phyloP scores from a whole-genome alignment of 2,888 invertebrate species.

The Nemapogon koenigi region DNA sequence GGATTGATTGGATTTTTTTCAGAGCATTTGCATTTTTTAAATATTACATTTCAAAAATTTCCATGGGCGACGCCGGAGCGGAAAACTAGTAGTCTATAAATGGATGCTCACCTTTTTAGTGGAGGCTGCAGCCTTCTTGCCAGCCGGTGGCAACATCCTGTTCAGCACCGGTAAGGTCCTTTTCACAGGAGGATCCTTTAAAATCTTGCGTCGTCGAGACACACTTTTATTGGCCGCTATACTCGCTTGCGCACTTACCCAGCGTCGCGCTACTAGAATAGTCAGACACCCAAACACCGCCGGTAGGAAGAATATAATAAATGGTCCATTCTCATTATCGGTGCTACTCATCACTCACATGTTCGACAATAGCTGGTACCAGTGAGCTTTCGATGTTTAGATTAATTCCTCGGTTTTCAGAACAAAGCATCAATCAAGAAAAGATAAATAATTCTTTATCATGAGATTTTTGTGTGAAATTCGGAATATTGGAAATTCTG shows the following conservation, averaged over 20 bases:
- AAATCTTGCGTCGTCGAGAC: conserved; percentile 57
- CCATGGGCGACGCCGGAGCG: no score
- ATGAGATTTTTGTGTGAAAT: no score
- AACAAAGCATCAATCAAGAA: no score
- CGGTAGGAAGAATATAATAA: conserved; percentile 62
- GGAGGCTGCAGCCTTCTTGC: conserved; percentile 41
- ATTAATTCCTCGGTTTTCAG: no score
- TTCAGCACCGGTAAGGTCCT: conserved; percentile 47
- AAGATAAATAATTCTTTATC: no score
- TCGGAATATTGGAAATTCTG: no score
- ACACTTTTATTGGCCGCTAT: conserved; percentile 51
- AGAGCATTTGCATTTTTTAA: no score
- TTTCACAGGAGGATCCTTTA: conserved; percentile 54
- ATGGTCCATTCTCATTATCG: conserved; percentile 63
- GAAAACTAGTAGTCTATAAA: no score
- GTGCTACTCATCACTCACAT: conserved; percentile 66
- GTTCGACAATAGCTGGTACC: conserved; percentile 46
- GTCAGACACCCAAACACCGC: conserved; percentile 60
- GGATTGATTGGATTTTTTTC: no score
- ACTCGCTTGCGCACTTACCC: conserved; percentile 53
- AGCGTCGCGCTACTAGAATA: conserved; percentile 55
- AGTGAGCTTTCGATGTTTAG: no score
- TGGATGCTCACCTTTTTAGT: conserved; percentile 38
- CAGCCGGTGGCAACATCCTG: conserved; percentile 50
- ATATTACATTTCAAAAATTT: no score